These are phyloP conservation scores for Napeogenes sylphis DNA, from an alignment of 2,888 invertebrate genomes.

Conservation along the genomic window DNA sequence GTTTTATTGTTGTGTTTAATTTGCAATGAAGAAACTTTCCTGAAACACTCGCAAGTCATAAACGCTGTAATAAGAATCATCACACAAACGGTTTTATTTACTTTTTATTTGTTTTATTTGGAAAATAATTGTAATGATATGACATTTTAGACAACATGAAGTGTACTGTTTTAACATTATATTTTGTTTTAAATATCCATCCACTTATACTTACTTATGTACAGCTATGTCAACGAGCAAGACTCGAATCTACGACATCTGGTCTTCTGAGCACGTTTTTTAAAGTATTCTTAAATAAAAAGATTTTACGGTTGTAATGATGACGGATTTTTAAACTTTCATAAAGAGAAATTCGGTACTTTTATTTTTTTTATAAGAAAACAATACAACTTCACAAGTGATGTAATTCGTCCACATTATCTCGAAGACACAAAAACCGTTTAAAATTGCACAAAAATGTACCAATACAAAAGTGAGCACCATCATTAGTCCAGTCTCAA, in stretches of 20 bases:
- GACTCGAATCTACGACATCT: no score
- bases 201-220: no score
- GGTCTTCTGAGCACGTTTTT: no score
- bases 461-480: slow-evolving; percentile 16
- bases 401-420: slow-evolving; percentile 42
- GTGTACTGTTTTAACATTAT: no score
- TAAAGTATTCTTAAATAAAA: no score
- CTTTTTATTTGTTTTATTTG: background rate
- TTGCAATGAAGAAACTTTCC: slow-evolving; percentile 19
- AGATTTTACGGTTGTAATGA: slow-evolving; percentile 26
- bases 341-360: background rate
- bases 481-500: background rate
- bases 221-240: no score
- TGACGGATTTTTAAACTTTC: background rate
- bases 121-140: background rate
- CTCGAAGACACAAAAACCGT: slow-evolving; percentile 37
- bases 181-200: no score
- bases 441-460: slow-evolving; percentile 51
- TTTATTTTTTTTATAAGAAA: slow-evolving; percentile 2
- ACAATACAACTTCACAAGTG: slow-evolving; percentile 56
- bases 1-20: slow-evolving; percentile 20
- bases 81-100: background rate
- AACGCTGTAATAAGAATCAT: slow-evolving; percentile 16
- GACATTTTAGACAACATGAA: no score
- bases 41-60: slow-evolving; percentile 16